Evolutionary conservation across 2,797 vertebrate species (phyloP).

Genomic region (Acanthurus lineatus): DNA sequence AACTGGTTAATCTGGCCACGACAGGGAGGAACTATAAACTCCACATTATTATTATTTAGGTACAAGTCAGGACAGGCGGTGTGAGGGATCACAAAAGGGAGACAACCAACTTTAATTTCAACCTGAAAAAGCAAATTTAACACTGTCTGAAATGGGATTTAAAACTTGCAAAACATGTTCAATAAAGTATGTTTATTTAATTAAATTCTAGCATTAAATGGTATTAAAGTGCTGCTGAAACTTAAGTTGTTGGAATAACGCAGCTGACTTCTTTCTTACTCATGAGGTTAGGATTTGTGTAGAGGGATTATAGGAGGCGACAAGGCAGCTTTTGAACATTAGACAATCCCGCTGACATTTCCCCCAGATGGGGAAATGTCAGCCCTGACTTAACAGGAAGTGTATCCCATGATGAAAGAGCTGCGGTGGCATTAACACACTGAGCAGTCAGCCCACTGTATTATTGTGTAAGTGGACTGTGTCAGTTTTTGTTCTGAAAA

Average conservation of each 20-base stretch:
- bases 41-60: background rate
- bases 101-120: background rate
- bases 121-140: background rate
- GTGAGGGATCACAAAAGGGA: background rate
- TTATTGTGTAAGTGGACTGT: background rate
- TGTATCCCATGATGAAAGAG: constrained; percentile 2
- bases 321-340: background rate
- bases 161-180: background rate
- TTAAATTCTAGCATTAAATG: background rate
- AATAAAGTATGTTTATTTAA: background rate
- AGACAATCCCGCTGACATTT: background rate
- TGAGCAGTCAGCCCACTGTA: background rate
- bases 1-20: background rate
- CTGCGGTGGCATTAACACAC: background rate
- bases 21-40: background rate
- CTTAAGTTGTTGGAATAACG: no score
- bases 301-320: background rate
- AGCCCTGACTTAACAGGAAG: constrained; percentile 18
- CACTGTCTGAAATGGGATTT: background rate
- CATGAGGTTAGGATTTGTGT: constrained; percentile 14
- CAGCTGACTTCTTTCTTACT: no score
- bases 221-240: background rate
- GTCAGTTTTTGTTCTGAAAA: background rate
- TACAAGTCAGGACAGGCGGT: background rate
- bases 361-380: constrained; percentile 1